Evolutionary conservation across 2,797 vertebrate species (phyloP).

Genomic region (Oophaga sylvatica): DNA sequence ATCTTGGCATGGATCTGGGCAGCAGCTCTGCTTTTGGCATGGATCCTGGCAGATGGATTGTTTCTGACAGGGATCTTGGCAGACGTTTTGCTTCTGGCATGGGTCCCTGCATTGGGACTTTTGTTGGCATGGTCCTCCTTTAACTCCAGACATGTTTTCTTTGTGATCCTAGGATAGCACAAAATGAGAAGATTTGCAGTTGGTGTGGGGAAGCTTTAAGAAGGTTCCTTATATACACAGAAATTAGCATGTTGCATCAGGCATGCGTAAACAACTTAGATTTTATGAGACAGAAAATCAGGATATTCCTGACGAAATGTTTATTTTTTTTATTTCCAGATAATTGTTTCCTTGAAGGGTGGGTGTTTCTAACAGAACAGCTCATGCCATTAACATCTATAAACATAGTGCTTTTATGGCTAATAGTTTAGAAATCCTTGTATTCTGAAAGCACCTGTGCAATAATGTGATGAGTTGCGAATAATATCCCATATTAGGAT

Average conservation of each 20-base stretch:
- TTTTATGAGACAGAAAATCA: conserved; percentile 21
- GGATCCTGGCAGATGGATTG: background rate
- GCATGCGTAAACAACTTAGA: background rate
- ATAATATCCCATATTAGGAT: background rate
- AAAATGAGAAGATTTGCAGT: background rate
- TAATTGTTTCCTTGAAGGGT: conserved; percentile 9
- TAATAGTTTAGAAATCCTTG: background rate
- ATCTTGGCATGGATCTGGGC: conserved; percentile 43
- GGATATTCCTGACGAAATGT: background rate
- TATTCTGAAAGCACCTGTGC: background rate
- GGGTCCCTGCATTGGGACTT: conserved; percentile 41
- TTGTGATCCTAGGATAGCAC: background rate
- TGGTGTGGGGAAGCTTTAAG: background rate
- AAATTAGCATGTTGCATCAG: background rate
- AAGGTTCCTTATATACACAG: conserved; percentile 28
- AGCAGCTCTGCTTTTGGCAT: conserved; percentile 31
- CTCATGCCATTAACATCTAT: background rate
- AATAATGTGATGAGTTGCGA: background rate
- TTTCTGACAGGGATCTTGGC: conserved; percentile 40
- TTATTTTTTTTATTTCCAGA: background rate
- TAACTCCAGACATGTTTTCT: conserved; percentile 41
- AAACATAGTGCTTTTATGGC: conserved; percentile 10
- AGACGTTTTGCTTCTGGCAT: conserved; percentile 34
- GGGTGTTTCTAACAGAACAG: conserved; percentile 20
- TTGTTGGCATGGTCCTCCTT: conserved; percentile 40